These are phyloP conservation scores for Heteromormyrus szaboi DNA, from an alignment of 2,797 vertebrate species.

Conservation along the genomic window DNA sequence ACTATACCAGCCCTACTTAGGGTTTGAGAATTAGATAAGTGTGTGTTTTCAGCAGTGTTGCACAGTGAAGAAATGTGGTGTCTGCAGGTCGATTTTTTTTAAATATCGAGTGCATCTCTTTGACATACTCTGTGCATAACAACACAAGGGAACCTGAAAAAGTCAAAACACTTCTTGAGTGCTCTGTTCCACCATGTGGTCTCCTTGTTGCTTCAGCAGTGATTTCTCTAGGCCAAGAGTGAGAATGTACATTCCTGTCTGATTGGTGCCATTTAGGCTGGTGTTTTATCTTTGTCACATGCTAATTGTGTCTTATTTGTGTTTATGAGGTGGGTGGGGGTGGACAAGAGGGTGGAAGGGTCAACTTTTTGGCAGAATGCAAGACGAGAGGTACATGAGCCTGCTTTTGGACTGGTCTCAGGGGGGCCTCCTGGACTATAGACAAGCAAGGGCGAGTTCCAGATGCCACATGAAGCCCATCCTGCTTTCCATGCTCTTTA, in stretches of 20 bases:
- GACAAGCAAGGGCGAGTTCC: slow-evolving; percentile 36
- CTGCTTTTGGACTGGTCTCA: background rate
- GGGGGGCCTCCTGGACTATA: slow-evolving; percentile 9
- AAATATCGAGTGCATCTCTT: background rate
- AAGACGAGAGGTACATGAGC: slow-evolving; percentile 7
- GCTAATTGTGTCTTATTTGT: slow-evolving; percentile 20
- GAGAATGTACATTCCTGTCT: background rate
- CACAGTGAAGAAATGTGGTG: background rate
- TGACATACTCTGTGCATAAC: background rate
- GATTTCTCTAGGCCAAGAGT: background rate
- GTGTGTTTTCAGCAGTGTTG: background rate
- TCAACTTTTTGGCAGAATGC: background rate
- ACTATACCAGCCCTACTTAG: background rate
- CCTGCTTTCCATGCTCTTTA: slow-evolving; percentile 40
- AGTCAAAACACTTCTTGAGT: background rate
- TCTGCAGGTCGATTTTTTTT: background rate
- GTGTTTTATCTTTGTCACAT: slow-evolving; percentile 2
- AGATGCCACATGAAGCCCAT: slow-evolving; percentile 35
- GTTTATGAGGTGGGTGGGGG: slow-evolving; percentile 5
- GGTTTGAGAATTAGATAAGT: background rate
- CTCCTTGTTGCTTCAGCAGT: slow-evolving; percentile 1
- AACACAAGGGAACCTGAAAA: background rate
- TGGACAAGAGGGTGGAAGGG: slow-evolving; percentile 7
- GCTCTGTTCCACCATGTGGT: background rate
- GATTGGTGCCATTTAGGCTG: background rate